A percentile compares a stretch with the other conserved stretches of the same genome.
Evolutionary conservation across 1,140 invertebrate genomes (phyloP).

Genomic region (Zaprionus gabonicus): DNA sequence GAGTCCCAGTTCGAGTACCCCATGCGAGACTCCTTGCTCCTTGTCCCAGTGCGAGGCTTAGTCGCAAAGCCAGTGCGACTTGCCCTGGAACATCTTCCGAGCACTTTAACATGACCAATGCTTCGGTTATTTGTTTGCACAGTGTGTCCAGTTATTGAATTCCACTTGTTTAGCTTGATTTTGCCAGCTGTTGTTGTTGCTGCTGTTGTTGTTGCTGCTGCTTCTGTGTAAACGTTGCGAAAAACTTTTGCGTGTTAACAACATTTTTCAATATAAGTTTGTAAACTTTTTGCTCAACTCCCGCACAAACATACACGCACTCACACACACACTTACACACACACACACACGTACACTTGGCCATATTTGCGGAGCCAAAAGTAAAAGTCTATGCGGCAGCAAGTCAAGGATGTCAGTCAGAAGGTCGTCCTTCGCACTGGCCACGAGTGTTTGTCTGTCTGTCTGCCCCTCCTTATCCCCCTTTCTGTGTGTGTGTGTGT

Average conservation of each 20-base stretch:
- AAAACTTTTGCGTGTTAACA: slow-evolving; percentile 81
- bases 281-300: slow-evolving; percentile 69
- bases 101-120: slow-evolving; percentile 75
- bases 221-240: slow-evolving; percentile 77
- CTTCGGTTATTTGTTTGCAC: slow-evolving; percentile 73
- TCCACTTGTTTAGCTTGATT: slow-evolving; percentile 78
- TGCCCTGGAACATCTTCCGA: slow-evolving; percentile 50
- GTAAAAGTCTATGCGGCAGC: slow-evolving; percentile 80
- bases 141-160: slow-evolving; percentile 79
- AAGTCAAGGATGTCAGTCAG: slow-evolving; percentile 77
- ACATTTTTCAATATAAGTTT: slow-evolving; percentile 83
- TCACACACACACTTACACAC: slow-evolving; percentile 27
- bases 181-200: slow-evolving; percentile 51
- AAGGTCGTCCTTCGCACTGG: slow-evolving; percentile 51
- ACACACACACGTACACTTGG: slow-evolving; percentile 25
- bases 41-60: not conserved
- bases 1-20: not conserved
- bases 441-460: slow-evolving; percentile 60
- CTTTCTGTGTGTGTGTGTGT: slow-evolving; percentile 6
- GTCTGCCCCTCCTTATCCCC: slow-evolving; percentile 23
- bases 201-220: slow-evolving; percentile 48
- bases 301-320: slow-evolving; percentile 43
- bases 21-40: not conserved
- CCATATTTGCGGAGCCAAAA: slow-evolving; percentile 74
- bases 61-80: slow-evolving; percentile 11